Evolutionary conservation across 2,113 vertebrate species (phyloP).

Genomic region (Sander vitreus): DNA sequence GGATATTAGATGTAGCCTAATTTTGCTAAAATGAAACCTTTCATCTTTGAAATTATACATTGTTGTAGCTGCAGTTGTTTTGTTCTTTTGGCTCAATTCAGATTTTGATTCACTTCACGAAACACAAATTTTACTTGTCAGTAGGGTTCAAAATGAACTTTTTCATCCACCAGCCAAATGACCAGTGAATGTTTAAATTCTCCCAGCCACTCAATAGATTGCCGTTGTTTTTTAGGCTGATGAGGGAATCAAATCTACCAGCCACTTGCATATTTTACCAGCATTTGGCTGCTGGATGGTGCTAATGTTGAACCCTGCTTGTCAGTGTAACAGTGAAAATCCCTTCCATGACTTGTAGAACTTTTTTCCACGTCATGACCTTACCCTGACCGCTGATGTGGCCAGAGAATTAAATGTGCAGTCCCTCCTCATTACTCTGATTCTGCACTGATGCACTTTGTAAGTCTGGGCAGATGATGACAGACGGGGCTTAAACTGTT

Average conservation of each 20-base stretch:
- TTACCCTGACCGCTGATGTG: not conserved
- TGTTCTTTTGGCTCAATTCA: not conserved
- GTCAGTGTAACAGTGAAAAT: not conserved
- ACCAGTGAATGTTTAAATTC: too few relatives aligned
- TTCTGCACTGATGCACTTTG: slow-evolving; percentile 14
- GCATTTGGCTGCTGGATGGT: too few relatives aligned
- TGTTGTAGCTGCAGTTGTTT: not conserved
- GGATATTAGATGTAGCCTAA: too few relatives aligned
- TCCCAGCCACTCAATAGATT: too few relatives aligned
- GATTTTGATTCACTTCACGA: not conserved
- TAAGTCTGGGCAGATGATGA: slow-evolving; percentile 41
- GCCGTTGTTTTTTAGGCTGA: too few relatives aligned
- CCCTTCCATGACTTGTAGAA: not conserved
- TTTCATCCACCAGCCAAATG: too few relatives aligned
- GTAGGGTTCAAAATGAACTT: too few relatives aligned
- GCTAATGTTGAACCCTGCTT: not conserved
- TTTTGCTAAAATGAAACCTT: not conserved
- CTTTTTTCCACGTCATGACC: not conserved
- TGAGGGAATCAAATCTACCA: too few relatives aligned
- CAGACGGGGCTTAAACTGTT: slow-evolving; percentile 14
- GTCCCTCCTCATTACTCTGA: not conserved
- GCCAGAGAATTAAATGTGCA: not conserved
- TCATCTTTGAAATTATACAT: not conserved
- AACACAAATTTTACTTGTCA: not conserved
- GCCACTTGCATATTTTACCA: too few relatives aligned